A percentile compares a stretch with the other conserved stretches of the same genome.
Conservation (phyloP, 2,113 vertebrate genomes). For the Geothlypis trichas region DNA sequence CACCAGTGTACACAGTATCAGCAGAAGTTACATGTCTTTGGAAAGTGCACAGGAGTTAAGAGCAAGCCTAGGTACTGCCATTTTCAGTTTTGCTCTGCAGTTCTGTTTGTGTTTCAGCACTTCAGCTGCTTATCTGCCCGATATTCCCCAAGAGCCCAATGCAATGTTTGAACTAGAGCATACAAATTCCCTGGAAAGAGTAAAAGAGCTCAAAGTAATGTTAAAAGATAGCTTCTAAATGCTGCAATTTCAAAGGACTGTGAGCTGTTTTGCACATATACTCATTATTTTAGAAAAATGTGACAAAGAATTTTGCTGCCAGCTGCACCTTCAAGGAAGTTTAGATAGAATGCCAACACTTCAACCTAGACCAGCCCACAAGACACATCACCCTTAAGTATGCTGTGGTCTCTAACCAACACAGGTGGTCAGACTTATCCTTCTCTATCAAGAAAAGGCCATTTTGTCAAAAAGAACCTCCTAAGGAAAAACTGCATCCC, state of each 20-base stretch:
- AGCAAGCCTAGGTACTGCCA: neutral
- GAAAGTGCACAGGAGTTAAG: neutral
- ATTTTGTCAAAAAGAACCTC: neutral
- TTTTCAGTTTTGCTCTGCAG: neutral
- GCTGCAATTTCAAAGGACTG: neutral
- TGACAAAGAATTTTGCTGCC: neutral
- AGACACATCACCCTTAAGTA: neutral
- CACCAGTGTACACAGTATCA: neutral
- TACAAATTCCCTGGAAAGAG: neutral
- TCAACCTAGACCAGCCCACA: neutral
- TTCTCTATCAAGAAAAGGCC: neutral
- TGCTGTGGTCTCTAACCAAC: neutral
- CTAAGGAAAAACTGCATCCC: neutral
- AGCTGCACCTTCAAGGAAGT: neutral
- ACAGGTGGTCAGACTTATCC: neutral
- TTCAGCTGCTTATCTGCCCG: neutral
- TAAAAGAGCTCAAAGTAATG: neutral
- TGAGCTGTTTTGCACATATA: accelerated
- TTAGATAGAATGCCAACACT: neutral
- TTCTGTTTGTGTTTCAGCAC: neutral
- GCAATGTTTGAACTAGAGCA: neutral
- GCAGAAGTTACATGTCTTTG: neutral
- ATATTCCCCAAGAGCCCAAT: accelerated
- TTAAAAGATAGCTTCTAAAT: neutral
- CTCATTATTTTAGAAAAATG: neutral